Percentiles rank a stretch among this genome's conserved stretches.
Evolutionary conservation across 2,797 vertebrate genomes (phyloP).

Genomic region (Clarias pachynema): DNA sequence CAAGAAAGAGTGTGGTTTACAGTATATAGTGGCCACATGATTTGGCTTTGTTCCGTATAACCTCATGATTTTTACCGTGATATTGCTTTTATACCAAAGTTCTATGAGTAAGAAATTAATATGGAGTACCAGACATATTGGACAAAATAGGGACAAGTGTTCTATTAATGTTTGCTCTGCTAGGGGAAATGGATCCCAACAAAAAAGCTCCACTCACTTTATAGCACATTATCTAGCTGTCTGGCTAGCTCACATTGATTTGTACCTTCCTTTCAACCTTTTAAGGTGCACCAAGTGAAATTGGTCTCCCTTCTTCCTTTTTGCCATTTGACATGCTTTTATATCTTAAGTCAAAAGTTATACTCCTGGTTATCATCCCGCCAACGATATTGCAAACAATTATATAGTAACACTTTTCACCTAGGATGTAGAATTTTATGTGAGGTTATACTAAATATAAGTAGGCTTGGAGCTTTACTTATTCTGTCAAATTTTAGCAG

Average conservation of each 20-base stretch:
- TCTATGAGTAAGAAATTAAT: neutral
- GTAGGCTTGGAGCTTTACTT: neutral
- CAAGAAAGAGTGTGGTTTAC: too few species aligned
- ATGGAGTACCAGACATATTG: neutral
- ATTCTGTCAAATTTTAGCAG: neutral
- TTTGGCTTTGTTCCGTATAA: neutral
- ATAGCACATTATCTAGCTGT: neutral
- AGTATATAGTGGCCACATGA: too few species aligned
- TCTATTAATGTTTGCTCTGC: neutral
- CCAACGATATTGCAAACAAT: neutral
- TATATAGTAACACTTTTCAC: neutral
- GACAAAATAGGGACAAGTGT: neutral
- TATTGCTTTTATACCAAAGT: slow-evolving; percentile 1
- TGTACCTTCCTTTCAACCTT: neutral
- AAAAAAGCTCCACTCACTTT: neutral
- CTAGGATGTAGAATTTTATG: neutral
- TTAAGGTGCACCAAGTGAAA: neutral
- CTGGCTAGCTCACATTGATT: neutral
- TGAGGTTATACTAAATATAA: neutral
- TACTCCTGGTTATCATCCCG: neutral
- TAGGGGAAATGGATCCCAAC: neutral
- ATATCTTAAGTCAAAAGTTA: neutral
- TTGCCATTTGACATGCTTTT: neutral
- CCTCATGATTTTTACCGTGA: neutral
- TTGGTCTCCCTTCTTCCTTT: neutral